These are phyloP conservation scores for Xerus inauris DNA, from an alignment of 2,113 vertebrate species.

Conservation along the genomic window DNA sequence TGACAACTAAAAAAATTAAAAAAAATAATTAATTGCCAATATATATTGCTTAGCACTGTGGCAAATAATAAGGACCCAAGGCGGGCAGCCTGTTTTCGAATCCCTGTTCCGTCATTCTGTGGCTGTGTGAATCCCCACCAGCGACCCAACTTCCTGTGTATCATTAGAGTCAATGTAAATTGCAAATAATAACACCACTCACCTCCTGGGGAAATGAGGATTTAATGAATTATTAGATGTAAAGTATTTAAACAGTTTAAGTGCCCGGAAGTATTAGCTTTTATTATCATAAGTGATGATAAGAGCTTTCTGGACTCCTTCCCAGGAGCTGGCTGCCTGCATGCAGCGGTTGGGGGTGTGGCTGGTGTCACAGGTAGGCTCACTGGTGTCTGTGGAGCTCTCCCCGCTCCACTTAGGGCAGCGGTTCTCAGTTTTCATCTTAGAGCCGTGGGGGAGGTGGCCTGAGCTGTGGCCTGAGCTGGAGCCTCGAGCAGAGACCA, in stretches of 20 bases:
- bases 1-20: no score
- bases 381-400: fast-evolving
- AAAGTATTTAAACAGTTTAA: background rate
- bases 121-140: background rate
- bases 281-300: background rate
- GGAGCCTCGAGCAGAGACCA: fast-evolving
- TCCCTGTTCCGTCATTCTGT: background rate
- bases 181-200: background rate
- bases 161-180: background rate
- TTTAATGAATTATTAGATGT: background rate
- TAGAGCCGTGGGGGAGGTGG: background rate
- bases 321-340: background rate
- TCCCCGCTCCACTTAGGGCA: background rate
- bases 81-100: background rate
- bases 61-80: background rate
- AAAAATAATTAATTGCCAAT: conserved; percentile 7
- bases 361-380: fast-evolving
- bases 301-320: fast-evolving
- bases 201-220: background rate
- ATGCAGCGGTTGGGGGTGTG: background rate
- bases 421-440: background rate
- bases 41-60: background rate
- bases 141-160: background rate
- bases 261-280: background rate
- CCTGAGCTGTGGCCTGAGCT: no score